Base-by-base conservation (phyloP, 2,888 invertebrate species). In the Nymphalis c-album region DNA sequence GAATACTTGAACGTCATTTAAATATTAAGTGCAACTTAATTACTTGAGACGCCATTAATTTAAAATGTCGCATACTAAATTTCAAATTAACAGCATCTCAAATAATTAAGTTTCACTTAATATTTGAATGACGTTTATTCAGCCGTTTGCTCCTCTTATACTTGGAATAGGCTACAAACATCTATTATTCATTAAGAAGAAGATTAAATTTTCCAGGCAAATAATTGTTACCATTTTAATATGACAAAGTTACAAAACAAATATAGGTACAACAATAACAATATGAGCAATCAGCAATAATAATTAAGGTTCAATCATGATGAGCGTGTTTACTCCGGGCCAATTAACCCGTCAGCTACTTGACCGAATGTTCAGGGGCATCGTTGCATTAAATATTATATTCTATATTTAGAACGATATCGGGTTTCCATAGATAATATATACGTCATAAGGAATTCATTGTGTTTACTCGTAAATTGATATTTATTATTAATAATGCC, bases 281-380 rank as follows among this genome's bases (percentile, higher is more conserved):
- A 20, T 51, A 22, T 16, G 20, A 22, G 22, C 51, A 51, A 22
- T 51, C 22, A 51, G 20, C 20, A 22, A 22, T 22, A 51, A 51
- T 51, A 51, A 51, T 22, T 40, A 51, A 22, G 26, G 16, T 55
- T n/a, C 55, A 55, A 55, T 55, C 26, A 17, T 31, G 6, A 55
- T 35, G 26, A 31, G 31, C 26, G 18, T 22, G 18, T 51, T 51
- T 55, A 35, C 55, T 55, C n/a, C 31, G 31, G 13, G 35, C 7
- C 65, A 65, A 68, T 70, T 64, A 64, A 60, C 63, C 60, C 60
- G 65, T 63, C 63, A 63, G 20, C 40, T 26, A 57, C 59, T 68
- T 65, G 65, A 60, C 59, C 64, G 51, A 18, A 60, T 64, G 64
- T 51, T 47, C 62, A 60, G 60, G 64, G 68, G 57, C 60, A 61